Base-by-base conservation (phyloP, 2,888 invertebrate genomes). In the Tenthredo livida region DNA sequence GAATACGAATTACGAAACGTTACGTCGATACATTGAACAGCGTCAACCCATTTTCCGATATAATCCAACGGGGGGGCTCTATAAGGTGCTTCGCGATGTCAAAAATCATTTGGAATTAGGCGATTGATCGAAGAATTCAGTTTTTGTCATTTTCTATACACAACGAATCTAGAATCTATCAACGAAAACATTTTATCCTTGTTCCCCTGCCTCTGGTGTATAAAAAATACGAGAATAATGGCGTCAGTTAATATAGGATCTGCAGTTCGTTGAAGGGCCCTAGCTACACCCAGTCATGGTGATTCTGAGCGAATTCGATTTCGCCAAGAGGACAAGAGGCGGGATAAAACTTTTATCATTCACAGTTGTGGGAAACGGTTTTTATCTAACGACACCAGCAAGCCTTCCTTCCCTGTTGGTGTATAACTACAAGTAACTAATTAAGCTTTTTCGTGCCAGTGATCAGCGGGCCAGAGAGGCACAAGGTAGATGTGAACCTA, bases 261-360 rank as follows among this genome's bases (percentile, higher is more conserved):
- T 61, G 61, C 21, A 70, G 17, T 33, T 37, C 17, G 37, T 75
- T 25, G 77, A 54, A 54, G 54, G 29, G 17, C 33, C 33, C 21
- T 50, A 15, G 12, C 6, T 43, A 43, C 47, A 43, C 7, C n/a
- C 17, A 17, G 54, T 54, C 25, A 29, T 54, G 29, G 17, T 40
- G 80, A 80, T 80, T 61, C 61, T 43, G 40, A 80, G 58, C 40
- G 61, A 80, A 80, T 58, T 37, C 37, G 25, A 80, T 61, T 80
- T 40, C 33, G n/a, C 7, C 12, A 40, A 37, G 61, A 80, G 80
- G 58, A 61, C 40, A 80, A 58, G 40, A 58, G 25, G 5, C 58
- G 12, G 40, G 80, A 80, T 40, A 40, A 80, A 80, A 80, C 80
- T 80, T 80, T 80, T 58, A 80, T 58, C 40, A 80, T 80, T 61